Evolutionary conservation across 2,113 vertebrate genomes (phyloP).

Genomic region (Herpetotheres cachinnans): DNA sequence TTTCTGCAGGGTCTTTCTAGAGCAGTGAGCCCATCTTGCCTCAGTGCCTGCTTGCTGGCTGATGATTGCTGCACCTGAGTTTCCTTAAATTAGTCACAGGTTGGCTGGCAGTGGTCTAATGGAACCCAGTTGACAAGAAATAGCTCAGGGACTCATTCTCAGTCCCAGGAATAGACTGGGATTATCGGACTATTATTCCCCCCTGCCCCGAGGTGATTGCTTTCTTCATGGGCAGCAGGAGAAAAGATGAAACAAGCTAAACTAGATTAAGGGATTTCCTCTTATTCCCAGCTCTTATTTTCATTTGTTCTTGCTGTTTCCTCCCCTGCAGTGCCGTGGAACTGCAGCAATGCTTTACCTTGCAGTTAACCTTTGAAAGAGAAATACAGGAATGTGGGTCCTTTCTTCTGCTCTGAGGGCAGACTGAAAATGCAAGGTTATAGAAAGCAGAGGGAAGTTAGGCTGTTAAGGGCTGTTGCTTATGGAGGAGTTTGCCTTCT

Average conservation of each 20-base stretch:
- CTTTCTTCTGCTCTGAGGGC: not conserved
- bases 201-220: not conserved
- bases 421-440: not conserved
- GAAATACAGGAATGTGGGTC: not conserved
- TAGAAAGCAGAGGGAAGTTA: not conserved
- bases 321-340: not conserved
- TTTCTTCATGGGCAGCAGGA: constrained; percentile 23
- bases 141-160: not conserved
- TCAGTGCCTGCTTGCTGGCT: not conserved
- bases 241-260: constrained; percentile 27
- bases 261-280: constrained; percentile 59
- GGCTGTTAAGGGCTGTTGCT: not conserved
- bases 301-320: constrained; percentile 1
- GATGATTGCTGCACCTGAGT: not conserved
- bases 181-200: constrained; percentile 25
- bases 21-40: not conserved
- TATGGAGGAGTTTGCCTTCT: not conserved
- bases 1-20: not conserved
- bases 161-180: constrained; percentile 15
- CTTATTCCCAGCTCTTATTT: constrained; percentile 45
- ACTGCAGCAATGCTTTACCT: not conserved
- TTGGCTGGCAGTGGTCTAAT: not conserved
- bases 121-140: constrained; percentile 9
- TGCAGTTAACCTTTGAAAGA: constrained; percentile 11
- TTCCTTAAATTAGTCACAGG: not conserved